Evolutionary conservation across 2,888 invertebrate genomes (phyloP).

Genomic region (Rhagonycha fulva): DNA sequence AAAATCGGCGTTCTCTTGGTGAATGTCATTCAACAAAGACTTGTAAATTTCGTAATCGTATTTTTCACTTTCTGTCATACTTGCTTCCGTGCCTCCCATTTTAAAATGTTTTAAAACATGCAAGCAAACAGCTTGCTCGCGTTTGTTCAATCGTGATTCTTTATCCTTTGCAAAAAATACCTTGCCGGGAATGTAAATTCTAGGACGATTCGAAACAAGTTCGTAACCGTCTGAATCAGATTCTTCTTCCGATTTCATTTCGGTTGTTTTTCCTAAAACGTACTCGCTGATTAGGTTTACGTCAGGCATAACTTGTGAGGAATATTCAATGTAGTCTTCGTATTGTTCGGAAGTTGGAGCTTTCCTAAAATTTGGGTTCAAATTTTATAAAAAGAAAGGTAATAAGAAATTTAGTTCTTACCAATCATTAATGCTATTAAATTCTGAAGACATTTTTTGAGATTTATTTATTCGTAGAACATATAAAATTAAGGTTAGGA

Average conservation of each 20-base stretch:
- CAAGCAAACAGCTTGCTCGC: conserved; percentile 34
- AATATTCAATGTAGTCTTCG: not conserved
- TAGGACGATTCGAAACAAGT: not conserved
- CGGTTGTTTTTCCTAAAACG: not conserved
- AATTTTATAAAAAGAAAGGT: not conserved
- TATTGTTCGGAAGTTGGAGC: not conserved
- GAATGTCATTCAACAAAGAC: not conserved
- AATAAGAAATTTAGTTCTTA: not conserved
- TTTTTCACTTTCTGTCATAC: conserved; percentile 28
- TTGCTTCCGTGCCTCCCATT: conserved; percentile 26
- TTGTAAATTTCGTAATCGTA: not conserved
- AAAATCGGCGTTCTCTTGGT: conserved; percentile 36
- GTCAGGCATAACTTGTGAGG: not conserved
- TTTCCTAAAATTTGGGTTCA: not conserved
- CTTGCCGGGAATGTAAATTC: conserved; percentile 34
- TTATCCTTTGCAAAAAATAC: conserved; percentile 15
- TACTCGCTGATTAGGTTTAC: not conserved
- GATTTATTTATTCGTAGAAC: too few species aligned
- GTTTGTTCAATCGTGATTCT: conserved; percentile 24
- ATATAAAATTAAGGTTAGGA: not conserved
- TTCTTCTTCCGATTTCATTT: not conserved
- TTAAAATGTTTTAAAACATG: conserved; percentile 36
- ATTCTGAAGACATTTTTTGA: not conserved
- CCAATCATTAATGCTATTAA: not conserved
- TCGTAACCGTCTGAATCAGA: not conserved